Percentiles rank a stretch among this genome's conserved stretches.
These are phyloP conservation scores for Phylloscopus collybita DNA, from an alignment of 2,797 vertebrate species.

Conservation along the genomic window DNA sequence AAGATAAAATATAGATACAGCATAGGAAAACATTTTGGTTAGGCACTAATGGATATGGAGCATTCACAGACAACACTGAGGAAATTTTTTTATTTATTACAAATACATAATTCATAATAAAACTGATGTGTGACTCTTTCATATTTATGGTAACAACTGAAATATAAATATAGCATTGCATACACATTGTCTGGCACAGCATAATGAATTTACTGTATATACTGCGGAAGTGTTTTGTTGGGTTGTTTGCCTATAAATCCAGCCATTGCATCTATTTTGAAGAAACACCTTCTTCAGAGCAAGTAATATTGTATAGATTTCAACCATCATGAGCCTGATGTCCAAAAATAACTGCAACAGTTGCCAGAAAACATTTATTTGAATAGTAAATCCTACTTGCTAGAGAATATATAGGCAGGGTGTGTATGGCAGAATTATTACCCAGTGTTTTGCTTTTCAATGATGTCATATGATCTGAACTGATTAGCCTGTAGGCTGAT, in stretches of 20 bases:
- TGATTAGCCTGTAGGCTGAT: background rate
- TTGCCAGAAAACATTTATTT: background rate
- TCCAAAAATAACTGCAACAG: background rate
- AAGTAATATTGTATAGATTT: background rate
- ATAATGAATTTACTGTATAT: background rate
- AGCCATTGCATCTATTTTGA: background rate
- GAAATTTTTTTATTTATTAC: background rate
- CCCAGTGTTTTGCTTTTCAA: background rate
- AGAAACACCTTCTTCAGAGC: background rate
- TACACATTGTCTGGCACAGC: background rate
- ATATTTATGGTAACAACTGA: background rate
- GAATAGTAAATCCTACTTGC: background rate
- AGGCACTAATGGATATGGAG: background rate
- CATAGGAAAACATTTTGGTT: background rate
- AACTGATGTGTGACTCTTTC: background rate
- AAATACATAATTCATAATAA: background rate
- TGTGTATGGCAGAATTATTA: background rate
- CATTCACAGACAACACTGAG: background rate
- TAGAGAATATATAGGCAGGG: background rate
- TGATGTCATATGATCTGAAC: background rate
- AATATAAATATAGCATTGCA: background rate
- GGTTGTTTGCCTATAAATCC: background rate
- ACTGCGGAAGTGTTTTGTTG: background rate
- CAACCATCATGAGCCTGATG: background rate
- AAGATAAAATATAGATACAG: background rate